Evolutionary conservation across 2,113 vertebrate genomes (phyloP).

Genomic region (Lampris incognitus): DNA sequence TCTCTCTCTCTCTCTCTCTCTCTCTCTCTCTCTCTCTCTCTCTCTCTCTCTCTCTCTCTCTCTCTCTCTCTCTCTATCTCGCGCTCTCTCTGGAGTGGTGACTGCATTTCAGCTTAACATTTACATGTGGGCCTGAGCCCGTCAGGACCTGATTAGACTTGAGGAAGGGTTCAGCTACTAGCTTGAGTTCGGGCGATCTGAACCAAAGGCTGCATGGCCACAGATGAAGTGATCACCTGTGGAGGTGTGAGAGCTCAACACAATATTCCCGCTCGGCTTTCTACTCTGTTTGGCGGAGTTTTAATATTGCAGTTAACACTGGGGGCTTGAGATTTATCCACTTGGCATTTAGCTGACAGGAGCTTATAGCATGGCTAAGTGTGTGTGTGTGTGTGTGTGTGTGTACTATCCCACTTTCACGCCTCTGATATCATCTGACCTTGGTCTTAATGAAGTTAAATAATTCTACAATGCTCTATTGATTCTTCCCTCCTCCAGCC

Average conservation of each 20-base stretch:
- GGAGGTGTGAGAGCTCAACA: constrained; percentile 38
- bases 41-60: too few relatives aligned
- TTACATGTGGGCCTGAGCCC: too few relatives aligned
- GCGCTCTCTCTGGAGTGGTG: too few relatives aligned
- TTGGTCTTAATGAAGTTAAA: constrained; percentile 28
- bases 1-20: too few relatives aligned
- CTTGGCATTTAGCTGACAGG: constrained; percentile 65
- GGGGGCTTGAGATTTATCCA: constrained; percentile 65
- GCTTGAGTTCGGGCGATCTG: background rate
- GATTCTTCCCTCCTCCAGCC: constrained; percentile 1
- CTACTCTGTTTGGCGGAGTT: constrained; percentile 67
- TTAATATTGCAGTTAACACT: constrained; percentile 64
- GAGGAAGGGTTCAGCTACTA: too few relatives aligned
- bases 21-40: too few relatives aligned
- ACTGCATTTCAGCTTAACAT: too few relatives aligned
- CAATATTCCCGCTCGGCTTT: constrained; percentile 56
- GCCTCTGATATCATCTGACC: background rate
- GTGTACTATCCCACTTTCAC: background rate
- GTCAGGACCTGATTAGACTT: too few relatives aligned
- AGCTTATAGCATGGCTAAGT: constrained; percentile 12
- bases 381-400: constrained; percentile 18
- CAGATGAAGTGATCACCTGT: constrained; percentile 46
- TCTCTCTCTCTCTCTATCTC: too few relatives aligned
- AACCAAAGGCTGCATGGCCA: constrained; percentile 30
- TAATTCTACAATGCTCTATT: background rate